Evolutionary conservation across 2,113 vertebrate species (phyloP).

Genomic region (Ploceus nigricollis): DNA sequence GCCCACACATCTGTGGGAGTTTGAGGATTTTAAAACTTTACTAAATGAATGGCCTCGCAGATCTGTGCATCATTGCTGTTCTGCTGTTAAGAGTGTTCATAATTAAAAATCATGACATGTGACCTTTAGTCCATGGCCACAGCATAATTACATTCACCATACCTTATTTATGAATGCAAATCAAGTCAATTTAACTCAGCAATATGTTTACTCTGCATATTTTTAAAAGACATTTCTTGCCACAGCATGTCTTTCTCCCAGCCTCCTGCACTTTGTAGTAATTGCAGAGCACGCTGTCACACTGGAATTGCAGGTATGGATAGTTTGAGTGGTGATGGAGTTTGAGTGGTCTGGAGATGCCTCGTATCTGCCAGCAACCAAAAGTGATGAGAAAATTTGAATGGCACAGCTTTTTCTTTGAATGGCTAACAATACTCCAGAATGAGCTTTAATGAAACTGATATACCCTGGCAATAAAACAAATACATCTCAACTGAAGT

Average conservation of each 20-base stretch:
- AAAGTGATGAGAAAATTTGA: not conserved
- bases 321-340: not conserved
- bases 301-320: slow-evolving; percentile 55
- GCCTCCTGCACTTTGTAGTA: not conserved
- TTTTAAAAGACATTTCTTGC: slow-evolving; percentile 23
- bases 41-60: not conserved
- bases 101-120: slow-evolving; percentile 26
- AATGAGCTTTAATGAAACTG: not conserved
- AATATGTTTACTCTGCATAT: slow-evolving; percentile 21
- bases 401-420: not conserved
- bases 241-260: not conserved
- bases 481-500: not conserved
- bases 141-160: not conserved
- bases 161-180: slow-evolving; percentile 33
- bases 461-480: not conserved
- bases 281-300: not conserved
- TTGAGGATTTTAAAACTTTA: not conserved
- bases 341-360: not conserved
- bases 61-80: not conserved
- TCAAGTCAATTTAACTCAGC: not conserved
- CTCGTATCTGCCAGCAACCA: not conserved
- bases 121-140: not conserved
- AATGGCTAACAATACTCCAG: not conserved
- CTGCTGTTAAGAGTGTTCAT: not conserved
- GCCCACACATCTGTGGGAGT: not conserved